Percentiles rank a stretch among this genome's conserved stretches.
Evolutionary conservation across 2,888 invertebrate species (phyloP).

Genomic region (Digitonthophagus gazella): DNA sequence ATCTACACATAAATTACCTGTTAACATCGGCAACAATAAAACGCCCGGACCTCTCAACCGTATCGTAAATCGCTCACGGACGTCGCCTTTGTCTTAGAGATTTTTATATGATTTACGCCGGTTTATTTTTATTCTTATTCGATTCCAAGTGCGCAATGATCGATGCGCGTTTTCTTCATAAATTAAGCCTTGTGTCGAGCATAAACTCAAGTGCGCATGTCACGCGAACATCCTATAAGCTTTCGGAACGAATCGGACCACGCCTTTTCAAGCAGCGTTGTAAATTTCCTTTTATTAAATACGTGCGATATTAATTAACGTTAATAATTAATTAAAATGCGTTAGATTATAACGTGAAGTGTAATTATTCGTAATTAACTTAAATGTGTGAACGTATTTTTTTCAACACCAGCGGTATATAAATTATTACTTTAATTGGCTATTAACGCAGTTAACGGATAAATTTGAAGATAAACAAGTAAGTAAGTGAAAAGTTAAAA

Average conservation of each 20-base stretch:
- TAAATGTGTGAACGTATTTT: background rate
- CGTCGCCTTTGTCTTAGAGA: background rate
- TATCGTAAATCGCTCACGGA: constrained; percentile 9
- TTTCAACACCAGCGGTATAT: background rate
- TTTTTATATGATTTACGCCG: background rate
- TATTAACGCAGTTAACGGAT: too few relatives aligned
- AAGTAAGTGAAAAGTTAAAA: too few relatives aligned
- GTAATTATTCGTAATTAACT: background rate
- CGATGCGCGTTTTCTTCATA: background rate
- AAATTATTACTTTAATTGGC: too few relatives aligned
- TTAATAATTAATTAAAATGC: background rate
- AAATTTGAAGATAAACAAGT: too few relatives aligned
- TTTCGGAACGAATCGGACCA: background rate
- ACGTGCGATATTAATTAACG: background rate
- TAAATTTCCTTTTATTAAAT: background rate
- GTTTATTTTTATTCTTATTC: background rate
- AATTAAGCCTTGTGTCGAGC: background rate
- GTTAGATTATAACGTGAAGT: too few relatives aligned
- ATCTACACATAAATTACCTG: constrained; percentile 21
- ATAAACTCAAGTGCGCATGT: background rate
- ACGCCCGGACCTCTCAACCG: background rate
- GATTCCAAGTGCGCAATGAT: background rate
- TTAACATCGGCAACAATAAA: constrained; percentile 24
- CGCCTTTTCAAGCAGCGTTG: background rate
- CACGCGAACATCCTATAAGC: background rate